Evolutionary conservation across 2,113 vertebrate species (phyloP).

Genomic region (Phrynosoma blainvillii): DNA sequence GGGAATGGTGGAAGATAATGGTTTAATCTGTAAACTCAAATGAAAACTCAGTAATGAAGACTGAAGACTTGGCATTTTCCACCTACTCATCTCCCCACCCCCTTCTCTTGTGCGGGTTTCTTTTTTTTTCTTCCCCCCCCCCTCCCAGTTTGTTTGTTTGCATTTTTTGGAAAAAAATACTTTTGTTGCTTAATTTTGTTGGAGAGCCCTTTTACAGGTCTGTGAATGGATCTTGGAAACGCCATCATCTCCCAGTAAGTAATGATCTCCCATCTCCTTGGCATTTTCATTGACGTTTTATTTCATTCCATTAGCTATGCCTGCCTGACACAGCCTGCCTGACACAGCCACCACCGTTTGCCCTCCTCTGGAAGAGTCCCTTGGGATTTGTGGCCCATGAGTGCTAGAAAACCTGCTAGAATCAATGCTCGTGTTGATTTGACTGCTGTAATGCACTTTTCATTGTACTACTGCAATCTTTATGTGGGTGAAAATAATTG

Average conservation of each 20-base stretch:
- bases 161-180: conserved; percentile 9
- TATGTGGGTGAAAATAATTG: neutral
- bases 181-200: conserved; percentile 37
- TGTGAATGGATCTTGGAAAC: conserved; percentile 45
- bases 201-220: conserved; percentile 43
- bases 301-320: neutral
- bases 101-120: conserved; percentile 2
- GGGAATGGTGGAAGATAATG: conserved; percentile 16
- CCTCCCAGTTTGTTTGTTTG: conserved; percentile 29
- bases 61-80: conserved; percentile 10
- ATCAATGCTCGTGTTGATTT: neutral
- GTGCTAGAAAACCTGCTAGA: neutral
- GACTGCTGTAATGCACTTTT: neutral
- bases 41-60: conserved; percentile 7
- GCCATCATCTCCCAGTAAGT: conserved; percentile 49
- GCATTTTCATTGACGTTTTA: neutral
- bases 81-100: neutral
- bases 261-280: neutral
- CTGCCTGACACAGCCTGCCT: neutral
- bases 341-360: neutral
- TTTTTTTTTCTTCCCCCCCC: neutral
- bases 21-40: conserved; percentile 27
- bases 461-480: neutral
- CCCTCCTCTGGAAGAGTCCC: neutral
- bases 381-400: neutral